Base-by-base conservation (phyloP, 2,888 invertebrate species). In the Nephrotoma flavescens region DNA sequence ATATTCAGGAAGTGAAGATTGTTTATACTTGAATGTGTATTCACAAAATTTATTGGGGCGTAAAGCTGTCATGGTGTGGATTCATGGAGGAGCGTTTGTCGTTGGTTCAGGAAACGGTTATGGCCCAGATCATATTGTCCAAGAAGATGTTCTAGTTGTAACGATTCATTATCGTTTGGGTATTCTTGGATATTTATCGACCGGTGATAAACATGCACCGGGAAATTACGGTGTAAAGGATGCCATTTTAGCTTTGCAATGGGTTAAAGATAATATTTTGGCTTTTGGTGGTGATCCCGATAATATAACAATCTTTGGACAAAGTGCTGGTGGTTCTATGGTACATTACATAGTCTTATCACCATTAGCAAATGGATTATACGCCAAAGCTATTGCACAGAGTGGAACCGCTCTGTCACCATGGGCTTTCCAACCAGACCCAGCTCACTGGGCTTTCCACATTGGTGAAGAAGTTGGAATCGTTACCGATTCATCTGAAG, bases 181-280 rank as follows among this genome's bases (percentile, higher is more conserved):
- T n/a, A 57, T 88, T 87, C n/a, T 89, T 95, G 95, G 96, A 87
- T 95, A 96, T 90, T 91, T 95, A 6, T 95, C 95, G 89, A 95
- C 95, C 0, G 95, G 94, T 57, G 95, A 95, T 89, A 93, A 93
- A 6, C 89, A 93, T 0, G 92, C 94, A 0, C 94, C 95, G 0
- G 95, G 96, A 9, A 96, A 96, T 90, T 93, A 93, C 88, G 95
- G 95, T 0, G 89, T 95, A 42, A 95, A 95, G 89, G 96, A 96
- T 91, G 95, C 95, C 91, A 92, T 92, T 44, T 91, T 94, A 88
- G 95, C 95, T 0, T 90, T 96, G 42, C 92, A 93, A 88, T 96
- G 95, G 95, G 90, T 95, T 0, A 93, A 93, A 87, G 91, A 93
- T 86, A 94, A 95, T 89, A 94, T 96, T 87, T 90, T 92, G 89